Base-by-base conservation (phyloP, 2,888 invertebrate species). In the Antitype chi region DNA sequence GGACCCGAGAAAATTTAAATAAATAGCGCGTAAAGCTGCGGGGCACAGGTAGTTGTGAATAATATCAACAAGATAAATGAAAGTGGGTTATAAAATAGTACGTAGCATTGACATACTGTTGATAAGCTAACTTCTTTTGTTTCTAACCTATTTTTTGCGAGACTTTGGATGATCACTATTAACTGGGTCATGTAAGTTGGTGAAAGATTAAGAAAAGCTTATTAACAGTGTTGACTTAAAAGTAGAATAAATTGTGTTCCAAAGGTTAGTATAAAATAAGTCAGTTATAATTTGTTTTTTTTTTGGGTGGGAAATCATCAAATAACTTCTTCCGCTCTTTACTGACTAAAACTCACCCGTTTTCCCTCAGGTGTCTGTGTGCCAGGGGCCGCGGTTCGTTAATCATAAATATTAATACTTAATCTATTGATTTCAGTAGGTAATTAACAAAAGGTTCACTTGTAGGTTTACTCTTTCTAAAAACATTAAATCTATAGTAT, bases 81-180 rank as follows among this genome's bases (percentile, higher is more conserved):
- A 81, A 75, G 67, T 87, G 70, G 84, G 88, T 87, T 82, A 87
- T 71, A 49, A 78, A 86, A 78, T 77, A 75, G 69, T 85, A 86
- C 81, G 72, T 84, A 82, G 81, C 85, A 87, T 88, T 89, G 86
- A 86, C 82, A 87, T 55, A 81, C 53, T 67, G 28, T 20, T 49
- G 68, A 80, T 81, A 75, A 81, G 4, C 57, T 47, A 47, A 47
- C 43, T 47, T 72, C 20, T 66, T 74, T 70, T 82, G 70, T 76
- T 68, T 20, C 66, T 81, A 80, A 75, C 70, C 74, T 70, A 83
- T 25, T 60, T 76, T 66, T 59, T 55, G 53, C 17, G 13, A 60
- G 5, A 11, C 17, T 59, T 4, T 9, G 20, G 23, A 74, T 52
- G 52, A 28, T 8, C n/a, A 38, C 17, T 52, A 43, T 64, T 52